A percentile compares a stretch with the other conserved stretches of the same genome.
Evolutionary conservation across 2,888 invertebrate species (phyloP).

Genomic region (Anaspis maculata): DNA sequence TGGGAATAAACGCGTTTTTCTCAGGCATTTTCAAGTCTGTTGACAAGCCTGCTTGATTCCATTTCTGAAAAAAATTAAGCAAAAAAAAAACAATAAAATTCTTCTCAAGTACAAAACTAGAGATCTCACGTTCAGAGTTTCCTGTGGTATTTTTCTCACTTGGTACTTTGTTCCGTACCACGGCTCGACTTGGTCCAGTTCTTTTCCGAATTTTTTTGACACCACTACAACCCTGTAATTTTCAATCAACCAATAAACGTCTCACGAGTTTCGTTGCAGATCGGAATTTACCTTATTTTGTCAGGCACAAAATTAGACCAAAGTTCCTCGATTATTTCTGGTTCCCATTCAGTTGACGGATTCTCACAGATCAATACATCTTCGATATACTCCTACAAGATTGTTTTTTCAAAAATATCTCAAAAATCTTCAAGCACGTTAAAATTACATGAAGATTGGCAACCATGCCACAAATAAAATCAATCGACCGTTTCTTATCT

Average conservation of each 20-base stretch:
- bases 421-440: no score
- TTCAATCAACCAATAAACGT: no score
- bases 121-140: slow-evolving; percentile 58
- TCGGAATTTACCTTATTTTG: slow-evolving; percentile 40
- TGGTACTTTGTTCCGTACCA: slow-evolving; percentile 92
- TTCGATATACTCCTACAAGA: slow-evolving; percentile 66
- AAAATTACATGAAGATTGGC: slow-evolving; percentile 58
- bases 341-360: slow-evolving; percentile 74
- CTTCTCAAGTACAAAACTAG: no score
- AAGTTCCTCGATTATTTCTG: slow-evolving; percentile 70
- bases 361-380: slow-evolving; percentile 77
- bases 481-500: slow-evolving; percentile 72
- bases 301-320: slow-evolving; percentile 67
- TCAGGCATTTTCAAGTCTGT: slow-evolving; percentile 66
- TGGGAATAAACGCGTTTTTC: slow-evolving; percentile 89
- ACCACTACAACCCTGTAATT: slow-evolving; percentile 55
- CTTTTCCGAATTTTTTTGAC: slow-evolving; percentile 67
- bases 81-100: no score
- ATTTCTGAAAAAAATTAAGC: slow-evolving; percentile 45
- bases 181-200: slow-evolving; percentile 62
- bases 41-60: slow-evolving; percentile 58
- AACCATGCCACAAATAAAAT: slow-evolving; percentile 58
- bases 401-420: no score
- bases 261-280: no score
- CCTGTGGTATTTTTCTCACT: slow-evolving; percentile 57